Evolutionary conservation across 2,113 vertebrate species (phyloP).

Genomic region (Ptilorrhoa leucosticta): DNA sequence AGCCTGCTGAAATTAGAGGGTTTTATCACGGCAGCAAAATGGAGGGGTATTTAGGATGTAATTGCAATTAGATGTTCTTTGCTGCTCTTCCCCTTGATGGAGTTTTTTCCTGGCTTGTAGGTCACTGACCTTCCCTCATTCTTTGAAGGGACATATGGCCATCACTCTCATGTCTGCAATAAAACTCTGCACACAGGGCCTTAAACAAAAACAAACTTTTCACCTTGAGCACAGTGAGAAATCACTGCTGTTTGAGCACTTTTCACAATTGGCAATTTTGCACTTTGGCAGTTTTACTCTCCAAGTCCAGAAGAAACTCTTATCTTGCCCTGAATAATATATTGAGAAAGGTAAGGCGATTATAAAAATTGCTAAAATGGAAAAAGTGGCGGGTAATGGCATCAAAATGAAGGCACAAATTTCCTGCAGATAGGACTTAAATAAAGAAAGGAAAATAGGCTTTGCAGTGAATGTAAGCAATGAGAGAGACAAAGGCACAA

Average conservation of each 20-base stretch:
- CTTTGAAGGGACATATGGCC: background rate
- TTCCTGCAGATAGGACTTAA: slow-evolving; percentile 4
- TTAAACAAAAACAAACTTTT: background rate
- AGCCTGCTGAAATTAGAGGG: background rate
- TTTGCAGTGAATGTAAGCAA: background rate
- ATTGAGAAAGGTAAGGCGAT: background rate
- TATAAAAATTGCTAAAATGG: slow-evolving; percentile 26
- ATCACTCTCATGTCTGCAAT: background rate
- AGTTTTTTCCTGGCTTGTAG: background rate
- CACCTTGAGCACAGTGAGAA: background rate
- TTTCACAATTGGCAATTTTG: background rate
- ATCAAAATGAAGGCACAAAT: background rate
- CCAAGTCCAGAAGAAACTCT: background rate
- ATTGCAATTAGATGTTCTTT: background rate
- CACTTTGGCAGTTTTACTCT: background rate
- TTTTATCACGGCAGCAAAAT: background rate
- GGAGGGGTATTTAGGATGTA: background rate
- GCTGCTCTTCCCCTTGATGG: background rate
- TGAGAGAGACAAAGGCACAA: background rate
- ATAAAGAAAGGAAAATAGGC: background rate
- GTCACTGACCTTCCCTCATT: background rate
- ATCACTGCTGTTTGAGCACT: background rate
- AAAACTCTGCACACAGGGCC: background rate
- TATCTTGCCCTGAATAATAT: background rate
- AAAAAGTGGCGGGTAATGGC: background rate